Percentiles rank a stretch among this genome's conserved stretches.
These are phyloP conservation scores for Cantharis rufa DNA, from an alignment of 2,888 invertebrate genomes.

Conservation along the genomic window DNA sequence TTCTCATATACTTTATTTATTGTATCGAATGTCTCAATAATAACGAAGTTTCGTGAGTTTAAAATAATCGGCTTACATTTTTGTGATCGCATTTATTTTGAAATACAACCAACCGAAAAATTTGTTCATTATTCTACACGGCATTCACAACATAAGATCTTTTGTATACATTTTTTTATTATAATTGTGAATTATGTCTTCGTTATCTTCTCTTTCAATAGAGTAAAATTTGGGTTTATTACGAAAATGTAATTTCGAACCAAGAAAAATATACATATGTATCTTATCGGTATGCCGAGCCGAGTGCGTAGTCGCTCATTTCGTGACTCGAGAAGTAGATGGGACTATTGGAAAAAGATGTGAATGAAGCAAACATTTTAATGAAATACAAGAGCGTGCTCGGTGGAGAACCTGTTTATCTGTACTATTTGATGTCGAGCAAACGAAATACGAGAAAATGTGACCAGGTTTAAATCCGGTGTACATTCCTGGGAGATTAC, in stretches of 20 bases:
- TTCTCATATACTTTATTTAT: neutral
- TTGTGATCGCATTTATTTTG: neutral
- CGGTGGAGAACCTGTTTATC: constrained; percentile 24
- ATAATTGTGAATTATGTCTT: neutral
- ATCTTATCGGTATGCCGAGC: too few relatives aligned
- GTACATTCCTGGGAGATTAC: constrained; percentile 30
- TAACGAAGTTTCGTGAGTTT: neutral
- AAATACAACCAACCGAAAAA: neutral
- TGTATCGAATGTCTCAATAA: neutral
- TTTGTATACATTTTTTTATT: neutral
- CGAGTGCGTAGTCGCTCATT: too few relatives aligned
- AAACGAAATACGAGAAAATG: constrained; percentile 19
- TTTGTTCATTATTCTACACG: neutral
- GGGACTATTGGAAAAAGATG: neutral
- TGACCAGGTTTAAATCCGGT: constrained; percentile 32
- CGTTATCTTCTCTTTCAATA: neutral
- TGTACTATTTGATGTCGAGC: constrained; percentile 15
- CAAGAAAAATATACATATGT: too few relatives aligned
- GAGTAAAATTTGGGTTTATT: neutral
- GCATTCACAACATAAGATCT: neutral
- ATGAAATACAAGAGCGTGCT: constrained; percentile 15
- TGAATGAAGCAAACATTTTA: constrained; percentile 8
- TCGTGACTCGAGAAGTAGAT: neutral
- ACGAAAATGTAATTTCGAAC: neutral
- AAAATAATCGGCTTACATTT: neutral